Evolutionary conservation across 2,113 vertebrate genomes (phyloP).

Genomic region (Rhinichthys klamathensis): DNA sequence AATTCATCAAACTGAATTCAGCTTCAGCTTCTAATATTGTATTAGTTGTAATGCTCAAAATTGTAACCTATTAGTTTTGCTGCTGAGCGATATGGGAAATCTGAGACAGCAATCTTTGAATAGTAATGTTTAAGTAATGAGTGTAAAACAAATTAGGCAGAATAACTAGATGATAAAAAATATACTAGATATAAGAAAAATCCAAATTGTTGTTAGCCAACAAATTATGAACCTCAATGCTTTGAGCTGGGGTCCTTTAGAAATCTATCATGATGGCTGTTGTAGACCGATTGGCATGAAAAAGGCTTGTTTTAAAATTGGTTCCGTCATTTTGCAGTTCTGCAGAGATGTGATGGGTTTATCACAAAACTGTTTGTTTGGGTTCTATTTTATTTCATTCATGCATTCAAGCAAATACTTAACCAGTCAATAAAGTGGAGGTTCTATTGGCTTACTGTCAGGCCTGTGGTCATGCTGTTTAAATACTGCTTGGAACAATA

Average conservation of each 20-base stretch:
- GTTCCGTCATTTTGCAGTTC: neutral
- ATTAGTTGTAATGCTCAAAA: neutral
- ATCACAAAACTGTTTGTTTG: neutral
- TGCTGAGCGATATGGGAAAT: neutral
- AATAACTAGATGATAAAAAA: neutral
- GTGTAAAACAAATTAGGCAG: neutral
- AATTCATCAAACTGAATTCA: neutral
- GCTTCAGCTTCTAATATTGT: neutral
- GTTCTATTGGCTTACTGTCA: neutral
- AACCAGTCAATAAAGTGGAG: conserved; percentile 1
- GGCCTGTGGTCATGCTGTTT: neutral
- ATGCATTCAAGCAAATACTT: neutral
- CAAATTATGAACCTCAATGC: too few relatives aligned
- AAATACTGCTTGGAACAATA: neutral
- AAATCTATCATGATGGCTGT: neutral
- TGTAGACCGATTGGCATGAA: neutral
- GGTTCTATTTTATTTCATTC: neutral
- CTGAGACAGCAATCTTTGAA: neutral
- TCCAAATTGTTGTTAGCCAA: too few relatives aligned
- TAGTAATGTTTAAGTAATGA: neutral
- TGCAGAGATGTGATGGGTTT: neutral
- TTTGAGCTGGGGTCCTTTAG: neutral
- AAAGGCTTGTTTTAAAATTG: neutral
- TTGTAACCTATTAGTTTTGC: neutral
- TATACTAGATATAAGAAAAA: too few relatives aligned